Conservation (phyloP, 2,113 vertebrate genomes). For the Amphiprion percula region DNA sequence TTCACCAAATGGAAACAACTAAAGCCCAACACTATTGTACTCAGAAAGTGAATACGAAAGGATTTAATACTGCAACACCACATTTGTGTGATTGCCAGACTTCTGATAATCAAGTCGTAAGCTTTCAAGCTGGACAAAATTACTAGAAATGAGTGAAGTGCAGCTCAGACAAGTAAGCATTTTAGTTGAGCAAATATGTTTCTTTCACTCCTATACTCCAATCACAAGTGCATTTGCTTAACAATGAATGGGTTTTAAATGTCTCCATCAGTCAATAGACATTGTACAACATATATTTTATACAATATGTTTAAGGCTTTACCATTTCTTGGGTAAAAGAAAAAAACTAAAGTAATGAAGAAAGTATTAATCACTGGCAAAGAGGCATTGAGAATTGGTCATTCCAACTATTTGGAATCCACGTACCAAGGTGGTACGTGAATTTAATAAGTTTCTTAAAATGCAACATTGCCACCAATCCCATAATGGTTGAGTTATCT, state of each 20-base stretch:
- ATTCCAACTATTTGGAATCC: background rate
- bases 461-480: too few species aligned
- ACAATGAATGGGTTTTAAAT: too few species aligned
- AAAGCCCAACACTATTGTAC: constrained; percentile 4
- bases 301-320: too few species aligned
- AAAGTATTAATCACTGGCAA: background rate
- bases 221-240: background rate
- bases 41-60: constrained; percentile 37
- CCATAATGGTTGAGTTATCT: background rate
- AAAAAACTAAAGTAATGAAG: too few species aligned
- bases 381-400: background rate
- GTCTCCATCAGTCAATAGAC: too few species aligned
- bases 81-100: constrained; percentile 20
- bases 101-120: background rate
- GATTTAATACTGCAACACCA: background rate
- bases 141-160: background rate
- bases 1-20: constrained; percentile 27
- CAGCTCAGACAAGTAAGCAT: too few species aligned
- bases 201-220: background rate
- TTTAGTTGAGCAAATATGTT: too few species aligned
- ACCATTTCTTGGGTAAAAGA: too few species aligned
- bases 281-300: too few species aligned
- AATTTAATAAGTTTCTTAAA: too few species aligned
- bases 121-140: constrained; percentile 8
- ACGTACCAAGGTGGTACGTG: too few species aligned